Evolutionary conservation across 2,113 vertebrate species (phyloP).

Genomic region (Aythya baeri): DNA sequence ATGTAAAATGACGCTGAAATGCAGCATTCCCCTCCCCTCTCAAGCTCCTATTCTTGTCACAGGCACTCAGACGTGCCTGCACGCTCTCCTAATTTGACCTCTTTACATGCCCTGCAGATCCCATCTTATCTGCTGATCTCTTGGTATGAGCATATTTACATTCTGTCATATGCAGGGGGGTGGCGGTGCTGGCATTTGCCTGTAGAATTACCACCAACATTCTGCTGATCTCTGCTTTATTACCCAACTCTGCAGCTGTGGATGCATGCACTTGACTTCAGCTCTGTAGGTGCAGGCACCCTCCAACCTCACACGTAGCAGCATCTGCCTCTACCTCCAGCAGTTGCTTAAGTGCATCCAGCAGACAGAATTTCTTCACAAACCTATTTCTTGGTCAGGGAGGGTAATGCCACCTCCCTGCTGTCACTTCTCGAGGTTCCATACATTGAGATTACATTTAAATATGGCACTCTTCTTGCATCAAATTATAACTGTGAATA

Average conservation of each 20-base stretch:
- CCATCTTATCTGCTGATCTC: background rate
- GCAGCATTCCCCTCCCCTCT: background rate
- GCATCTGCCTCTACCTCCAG: constrained; percentile 4
- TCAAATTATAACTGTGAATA: background rate
- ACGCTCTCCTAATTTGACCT: background rate
- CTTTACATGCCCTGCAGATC: background rate
- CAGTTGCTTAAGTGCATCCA: background rate
- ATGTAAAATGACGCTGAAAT: background rate
- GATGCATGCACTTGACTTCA: background rate
- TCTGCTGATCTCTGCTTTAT: background rate
- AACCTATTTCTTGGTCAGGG: background rate
- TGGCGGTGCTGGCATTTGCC: background rate
- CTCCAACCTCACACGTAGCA: background rate
- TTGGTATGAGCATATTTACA: background rate
- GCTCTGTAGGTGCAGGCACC: background rate
- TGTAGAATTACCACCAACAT: background rate
- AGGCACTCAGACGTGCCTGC: background rate
- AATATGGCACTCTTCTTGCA: background rate
- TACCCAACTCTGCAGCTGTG: background rate
- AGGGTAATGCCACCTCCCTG: background rate
- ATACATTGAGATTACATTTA: background rate
- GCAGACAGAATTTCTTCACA: background rate
- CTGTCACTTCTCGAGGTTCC: background rate
- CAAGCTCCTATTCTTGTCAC: background rate
- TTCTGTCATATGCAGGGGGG: background rate